phyloP scores from a whole-genome alignment of 2,797 vertebrate genomes.

The Lacerta viridis region DNA sequence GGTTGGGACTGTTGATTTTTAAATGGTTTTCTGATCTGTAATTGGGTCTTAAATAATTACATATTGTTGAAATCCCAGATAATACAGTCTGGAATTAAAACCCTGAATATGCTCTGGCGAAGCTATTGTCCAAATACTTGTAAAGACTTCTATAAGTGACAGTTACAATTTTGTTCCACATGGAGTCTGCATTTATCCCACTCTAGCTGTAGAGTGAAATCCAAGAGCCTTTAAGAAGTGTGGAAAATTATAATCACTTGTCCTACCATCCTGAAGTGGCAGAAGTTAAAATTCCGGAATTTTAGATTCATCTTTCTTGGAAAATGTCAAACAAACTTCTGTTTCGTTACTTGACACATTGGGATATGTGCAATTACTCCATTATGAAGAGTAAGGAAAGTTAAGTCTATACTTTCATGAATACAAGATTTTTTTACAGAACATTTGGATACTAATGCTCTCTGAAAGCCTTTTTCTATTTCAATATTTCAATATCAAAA shows the following conservation, averaged over 20 bases:
- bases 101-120: constrained; percentile 66
- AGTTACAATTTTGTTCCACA: constrained; percentile 62
- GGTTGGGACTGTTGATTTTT: constrained; percentile 66
- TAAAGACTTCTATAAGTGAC: constrained; percentile 65
- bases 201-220: constrained; percentile 74
- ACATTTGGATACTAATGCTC: constrained; percentile 79
- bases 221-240: constrained; percentile 68
- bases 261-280: constrained; percentile 68
- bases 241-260: constrained; percentile 64
- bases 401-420: constrained; percentile 70
- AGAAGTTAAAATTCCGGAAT: constrained; percentile 67
- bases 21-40: constrained; percentile 64
- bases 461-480: constrained; percentile 82
- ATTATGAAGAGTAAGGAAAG: constrained; percentile 74
- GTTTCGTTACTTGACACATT: constrained; percentile 83
- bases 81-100: constrained; percentile 68
- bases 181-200: constrained; percentile 68
- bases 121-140: constrained; percentile 83
- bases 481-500: constrained; percentile 83
- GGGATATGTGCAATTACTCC: constrained; percentile 86
- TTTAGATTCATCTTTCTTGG: constrained; percentile 70
- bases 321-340: constrained; percentile 66
- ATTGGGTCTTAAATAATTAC: constrained; percentile 56
- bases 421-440: constrained; percentile 79
- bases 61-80: constrained; percentile 58